Base-by-base conservation (phyloP, 92 coral and sea anemone genomes). In the Umimayanthus chanpuru region DNA sequence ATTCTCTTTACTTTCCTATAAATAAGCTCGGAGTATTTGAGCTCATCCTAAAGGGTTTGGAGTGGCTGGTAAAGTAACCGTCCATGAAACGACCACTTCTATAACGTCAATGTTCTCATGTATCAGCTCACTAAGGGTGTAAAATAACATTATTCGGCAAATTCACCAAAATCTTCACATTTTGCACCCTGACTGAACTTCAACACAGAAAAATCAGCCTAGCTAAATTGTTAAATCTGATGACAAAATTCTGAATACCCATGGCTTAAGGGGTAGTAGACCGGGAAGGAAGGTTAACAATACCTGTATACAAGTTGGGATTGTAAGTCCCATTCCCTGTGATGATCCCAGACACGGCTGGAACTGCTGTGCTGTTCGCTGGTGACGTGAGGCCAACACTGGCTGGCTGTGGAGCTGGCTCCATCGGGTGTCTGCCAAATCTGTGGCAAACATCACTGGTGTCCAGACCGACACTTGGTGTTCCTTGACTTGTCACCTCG, bases 391-490 rank as follows among this genome's bases (percentile, higher is more conserved):
- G 76, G 16, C 73, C 80, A 76, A n/a, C 7, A 29, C 82, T 85
- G 38, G 89, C 75, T 55, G 97, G 94, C 8, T 90, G 81, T 74
- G 95, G 88, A 41, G 93, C 92, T 39, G 92, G 93, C 49, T 90
- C 93, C 72, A 87, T 88, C 18, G 94, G 93, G 79, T 92, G 94
- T 68, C 94, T 91, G 25, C 87, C 88, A 32, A 92, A 85, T 80
- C 94, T 91, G 67, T 98, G 96, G 77, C 96, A 90, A 74, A 94
- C 92, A 26, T 95, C 92, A 20, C 97, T 93, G 32, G 99, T 92
- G 85, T 92, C 95, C 36, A 95, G 93, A 82, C 92, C 88, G 38
- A 92, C 90, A 41, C 81, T 77, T 70, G 87, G 16, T 55, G 74
- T 29, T 83, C 40, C 74, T 47, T 83, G 87, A 30, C 80, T 39